Evolutionary conservation across 2,888 invertebrate genomes (phyloP).

Genomic region (Pyrrhia umbra): DNA sequence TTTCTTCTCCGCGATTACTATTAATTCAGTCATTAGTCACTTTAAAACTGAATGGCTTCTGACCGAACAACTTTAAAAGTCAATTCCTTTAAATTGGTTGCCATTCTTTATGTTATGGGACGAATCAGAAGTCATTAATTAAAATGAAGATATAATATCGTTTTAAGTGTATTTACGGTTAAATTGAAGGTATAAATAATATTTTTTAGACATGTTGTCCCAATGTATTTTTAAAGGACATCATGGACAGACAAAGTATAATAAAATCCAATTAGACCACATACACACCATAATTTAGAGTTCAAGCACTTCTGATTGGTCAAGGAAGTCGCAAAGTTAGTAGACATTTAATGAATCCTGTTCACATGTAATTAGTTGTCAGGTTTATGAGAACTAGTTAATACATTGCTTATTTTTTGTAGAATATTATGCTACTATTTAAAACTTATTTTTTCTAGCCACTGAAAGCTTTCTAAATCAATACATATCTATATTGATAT

Average conservation of each 20-base stretch:
- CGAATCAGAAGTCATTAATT: conserved; percentile 66
- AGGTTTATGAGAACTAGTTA: too few species aligned
- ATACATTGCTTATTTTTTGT: too few species aligned
- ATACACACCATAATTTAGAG: too few species aligned
- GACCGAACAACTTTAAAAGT: conserved; percentile 64
- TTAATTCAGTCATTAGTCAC: conserved; percentile 49
- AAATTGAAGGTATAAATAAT: background rate
- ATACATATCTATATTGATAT: conserved; percentile 67
- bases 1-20: conserved; percentile 17
- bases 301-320: too few species aligned
- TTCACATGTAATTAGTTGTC: too few species aligned
- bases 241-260: background rate
- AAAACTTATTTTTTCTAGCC: background rate
- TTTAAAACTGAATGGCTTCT: conserved; percentile 41
- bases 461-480: conserved; percentile 48
- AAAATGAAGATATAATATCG: conserved; percentile 29
- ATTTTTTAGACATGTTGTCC: background rate
- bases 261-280: background rate
- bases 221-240: background rate
- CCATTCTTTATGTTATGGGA: conserved; percentile 62
- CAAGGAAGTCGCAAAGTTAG: too few species aligned
- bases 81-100: conserved; percentile 63
- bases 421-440: too few species aligned
- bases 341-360: too few species aligned
- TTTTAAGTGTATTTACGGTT: conserved; percentile 3